A percentile compares a stretch with the other conserved stretches of the same genome.
Conservation (phyloP, 2,797 vertebrate genomes). For the Mormyrus proboscirostris region DNA sequence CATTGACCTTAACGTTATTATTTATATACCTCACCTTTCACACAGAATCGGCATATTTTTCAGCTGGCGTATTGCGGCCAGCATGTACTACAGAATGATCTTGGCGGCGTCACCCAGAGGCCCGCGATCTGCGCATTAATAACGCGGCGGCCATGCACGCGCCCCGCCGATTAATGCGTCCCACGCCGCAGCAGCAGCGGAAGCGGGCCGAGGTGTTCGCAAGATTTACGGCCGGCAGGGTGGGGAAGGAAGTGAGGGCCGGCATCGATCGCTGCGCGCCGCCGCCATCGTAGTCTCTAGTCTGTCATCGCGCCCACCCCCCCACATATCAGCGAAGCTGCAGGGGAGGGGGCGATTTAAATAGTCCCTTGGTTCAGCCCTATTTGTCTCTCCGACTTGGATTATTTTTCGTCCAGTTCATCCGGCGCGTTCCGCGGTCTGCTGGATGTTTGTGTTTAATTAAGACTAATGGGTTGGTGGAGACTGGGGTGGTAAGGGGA, state of each 20-base stretch:
- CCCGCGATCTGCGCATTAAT: background rate
- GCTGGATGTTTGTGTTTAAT: slow-evolving; percentile 56
- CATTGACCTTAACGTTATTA: background rate
- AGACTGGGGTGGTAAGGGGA: slow-evolving; percentile 31
- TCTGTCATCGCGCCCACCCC: slow-evolving; percentile 26
- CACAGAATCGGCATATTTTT: background rate
- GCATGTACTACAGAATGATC: slow-evolving; percentile 14
- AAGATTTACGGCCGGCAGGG: background rate
- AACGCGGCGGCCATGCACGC: background rate
- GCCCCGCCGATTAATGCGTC: slow-evolving; percentile 7
- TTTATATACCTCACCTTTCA: background rate
- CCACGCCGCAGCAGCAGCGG: background rate
- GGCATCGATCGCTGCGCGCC: slow-evolving; percentile 48
- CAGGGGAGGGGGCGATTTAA: slow-evolving; percentile 49
- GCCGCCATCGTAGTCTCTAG: slow-evolving; percentile 36
- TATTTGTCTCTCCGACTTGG: slow-evolving; percentile 46
- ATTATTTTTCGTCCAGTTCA: slow-evolving; percentile 33
- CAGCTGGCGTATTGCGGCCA: background rate
- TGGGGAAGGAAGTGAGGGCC: slow-evolving; percentile 53
- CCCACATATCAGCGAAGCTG: slow-evolving; percentile 53
- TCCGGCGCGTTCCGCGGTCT: slow-evolving; percentile 50
- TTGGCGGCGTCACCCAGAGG: background rate
- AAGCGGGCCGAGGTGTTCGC: background rate
- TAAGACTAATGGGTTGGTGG: slow-evolving; percentile 54
- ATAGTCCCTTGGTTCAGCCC: slow-evolving; percentile 45